Base-by-base conservation (phyloP, 2,888 invertebrate genomes). In the Diarsia mendica region DNA sequence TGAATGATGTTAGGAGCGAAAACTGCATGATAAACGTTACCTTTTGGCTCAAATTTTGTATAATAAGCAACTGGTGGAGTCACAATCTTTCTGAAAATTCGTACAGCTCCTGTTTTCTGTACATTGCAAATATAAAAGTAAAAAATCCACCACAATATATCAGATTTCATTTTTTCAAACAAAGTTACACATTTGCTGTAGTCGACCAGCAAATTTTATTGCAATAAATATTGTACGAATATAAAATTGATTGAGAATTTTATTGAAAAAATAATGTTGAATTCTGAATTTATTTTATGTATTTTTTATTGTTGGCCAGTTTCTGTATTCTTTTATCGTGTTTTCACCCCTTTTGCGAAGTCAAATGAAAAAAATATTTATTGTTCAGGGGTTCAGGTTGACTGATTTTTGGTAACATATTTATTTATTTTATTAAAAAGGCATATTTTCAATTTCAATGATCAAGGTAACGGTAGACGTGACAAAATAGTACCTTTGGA, bases 151-250 rank as follows among this genome's bases (percentile, higher is more conserved):
- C 68, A 79, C 39, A 64, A n/a, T 46, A 84, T 76, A 82, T 84
- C 48, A 65, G 73, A 72, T 75, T 85, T 85, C 88, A 89, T 89
- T 81, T 80, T 76, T 80, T 77, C 68, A 79, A 74, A 61, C 69
- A 82, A 68, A 77, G 69, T 75, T 83, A 85, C 80, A 77, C 84
- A 88, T 88, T 83, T 80, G 64, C 60, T 71, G 81, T 74, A 46
- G 75, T 75, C 60, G 33, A 61, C 71, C 71, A 55, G 71, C 79
- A 78, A 83, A n/a, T 72, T 55, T 72, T 72, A 53, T 79, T 65
- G 83, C 81, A 85, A 89, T 91, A 90, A 89, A 90, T 84, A 83
- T 85, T 69, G 72, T 78, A 75, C 74, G 72, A 77, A 87, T 87
- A 89, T 87, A 89, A 81, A 85, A 81, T 87, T 88, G 83, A 89